Percentiles rank a stretch among this genome's conserved stretches.
Evolutionary conservation across 2,797 vertebrate species (phyloP).

Genomic region (Mico argentatus): DNA sequence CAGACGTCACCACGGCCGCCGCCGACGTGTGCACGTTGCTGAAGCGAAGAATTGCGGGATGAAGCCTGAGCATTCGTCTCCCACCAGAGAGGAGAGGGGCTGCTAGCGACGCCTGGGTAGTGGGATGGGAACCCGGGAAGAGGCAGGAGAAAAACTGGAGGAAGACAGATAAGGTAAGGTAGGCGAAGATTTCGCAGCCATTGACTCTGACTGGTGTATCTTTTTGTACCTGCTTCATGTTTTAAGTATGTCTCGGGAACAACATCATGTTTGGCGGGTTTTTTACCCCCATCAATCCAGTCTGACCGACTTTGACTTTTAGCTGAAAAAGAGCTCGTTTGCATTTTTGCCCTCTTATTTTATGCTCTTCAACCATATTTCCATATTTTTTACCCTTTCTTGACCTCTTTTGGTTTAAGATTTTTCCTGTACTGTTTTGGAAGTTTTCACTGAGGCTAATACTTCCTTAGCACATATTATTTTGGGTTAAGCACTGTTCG

Average conservation of each 20-base stretch:
- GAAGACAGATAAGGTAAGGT: rapidly evolving
- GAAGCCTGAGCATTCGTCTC: not conserved
- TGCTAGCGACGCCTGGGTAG: rapidly evolving
- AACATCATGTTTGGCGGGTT: too few species aligned
- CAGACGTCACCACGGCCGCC: not conserved
- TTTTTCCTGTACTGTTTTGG: not conserved
- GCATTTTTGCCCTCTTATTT: not conserved
- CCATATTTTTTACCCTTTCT: not conserved
- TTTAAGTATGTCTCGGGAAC: not conserved
- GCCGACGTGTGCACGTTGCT: not conserved
- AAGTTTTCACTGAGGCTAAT: constrained; percentile 1
- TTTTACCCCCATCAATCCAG: not conserved
- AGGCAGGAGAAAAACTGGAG: not conserved
- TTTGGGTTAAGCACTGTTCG: not conserved
- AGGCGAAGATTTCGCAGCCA: too few species aligned
- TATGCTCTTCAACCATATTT: not conserved
- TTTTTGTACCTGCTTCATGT: not conserved
- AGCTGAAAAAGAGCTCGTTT: not conserved
- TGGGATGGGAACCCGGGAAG: not conserved
- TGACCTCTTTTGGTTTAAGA: not conserved
- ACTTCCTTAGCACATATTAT: not conserved
- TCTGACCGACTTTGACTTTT: not conserved
- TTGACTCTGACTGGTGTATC: rapidly evolving
- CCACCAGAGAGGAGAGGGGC: rapidly evolving
- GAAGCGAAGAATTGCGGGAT: not conserved